Conservation (phyloP, 2,113 vertebrate species). For the Podiceps cristatus region DNA sequence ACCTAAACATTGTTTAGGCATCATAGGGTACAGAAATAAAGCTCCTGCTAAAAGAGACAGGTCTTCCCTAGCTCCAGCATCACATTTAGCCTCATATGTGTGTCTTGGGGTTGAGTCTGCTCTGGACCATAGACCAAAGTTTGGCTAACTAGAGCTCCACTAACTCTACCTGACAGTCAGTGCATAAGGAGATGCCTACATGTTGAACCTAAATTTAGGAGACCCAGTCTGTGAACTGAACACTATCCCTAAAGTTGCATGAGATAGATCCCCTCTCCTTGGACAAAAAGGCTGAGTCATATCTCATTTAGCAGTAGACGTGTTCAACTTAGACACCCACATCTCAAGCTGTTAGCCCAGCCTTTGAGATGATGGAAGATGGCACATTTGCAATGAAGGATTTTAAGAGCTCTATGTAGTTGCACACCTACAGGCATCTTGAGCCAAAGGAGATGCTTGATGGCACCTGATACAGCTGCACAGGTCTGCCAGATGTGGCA, state of each 20-base stretch:
- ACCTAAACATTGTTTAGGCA: neutral
- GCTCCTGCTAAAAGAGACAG: neutral
- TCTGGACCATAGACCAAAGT: neutral
- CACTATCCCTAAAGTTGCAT: rapidly evolving
- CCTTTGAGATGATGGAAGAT: neutral
- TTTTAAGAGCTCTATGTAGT: neutral
- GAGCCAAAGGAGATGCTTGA: neutral
- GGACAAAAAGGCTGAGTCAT: neutral
- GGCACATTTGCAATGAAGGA: neutral
- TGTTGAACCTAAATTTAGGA: neutral
- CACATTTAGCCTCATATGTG: neutral
- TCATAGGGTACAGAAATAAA: neutral
- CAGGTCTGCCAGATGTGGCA: neutral
- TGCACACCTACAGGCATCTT: neutral
- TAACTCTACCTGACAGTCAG: neutral
- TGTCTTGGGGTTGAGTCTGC: neutral
- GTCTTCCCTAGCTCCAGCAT: neutral
- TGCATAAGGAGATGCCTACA: neutral
- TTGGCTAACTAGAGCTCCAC: neutral
- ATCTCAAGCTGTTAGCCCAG: neutral
- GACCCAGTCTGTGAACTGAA: neutral
- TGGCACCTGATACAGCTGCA: neutral
- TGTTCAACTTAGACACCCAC: neutral
- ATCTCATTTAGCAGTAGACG: neutral
- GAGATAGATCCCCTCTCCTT: neutral